phyloP scores from a whole-genome alignment of 2,797 vertebrate species.

The Streptopelia turtur region DNA sequence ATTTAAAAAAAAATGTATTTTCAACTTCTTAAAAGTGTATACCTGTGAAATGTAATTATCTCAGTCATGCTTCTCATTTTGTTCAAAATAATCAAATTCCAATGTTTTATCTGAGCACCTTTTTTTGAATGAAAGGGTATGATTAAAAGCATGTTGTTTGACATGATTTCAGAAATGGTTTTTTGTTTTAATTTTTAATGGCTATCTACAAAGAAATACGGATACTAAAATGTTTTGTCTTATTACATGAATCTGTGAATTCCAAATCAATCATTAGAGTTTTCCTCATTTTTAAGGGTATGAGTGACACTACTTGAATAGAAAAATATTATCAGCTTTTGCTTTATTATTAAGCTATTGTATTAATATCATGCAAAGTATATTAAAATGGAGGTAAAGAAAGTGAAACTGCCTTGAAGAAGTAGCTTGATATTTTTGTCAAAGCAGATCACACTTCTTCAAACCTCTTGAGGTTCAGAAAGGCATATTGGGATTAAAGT shows the following conservation, averaged over 20 bases:
- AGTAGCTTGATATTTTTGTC: slow-evolving; percentile 12
- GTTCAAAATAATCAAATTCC: not conserved
- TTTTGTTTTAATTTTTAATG: not conserved
- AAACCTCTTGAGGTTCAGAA: not conserved
- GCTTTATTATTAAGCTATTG: slow-evolving; percentile 9
- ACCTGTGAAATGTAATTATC: not conserved
- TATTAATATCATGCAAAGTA: slow-evolving; percentile 2
- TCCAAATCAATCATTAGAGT: not conserved
- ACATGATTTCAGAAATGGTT: not conserved
- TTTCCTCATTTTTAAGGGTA: not conserved
- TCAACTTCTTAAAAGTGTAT: not conserved
- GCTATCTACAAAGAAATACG: not conserved
- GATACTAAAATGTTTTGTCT: not conserved
- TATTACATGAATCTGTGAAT: not conserved
- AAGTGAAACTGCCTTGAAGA: not conserved
- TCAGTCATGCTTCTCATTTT: not conserved
- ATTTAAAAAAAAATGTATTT: not conserved
- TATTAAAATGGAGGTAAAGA: not conserved
- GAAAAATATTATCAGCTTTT: slow-evolving; percentile 13
- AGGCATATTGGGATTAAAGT: not conserved
- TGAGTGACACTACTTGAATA: not conserved
- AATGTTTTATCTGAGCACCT: not conserved
- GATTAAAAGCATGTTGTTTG: not conserved
- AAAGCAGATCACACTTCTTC: slow-evolving; percentile 9
- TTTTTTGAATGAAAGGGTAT: not conserved